phyloP scores from a whole-genome alignment of 1,140 invertebrate genomes.

The Anastatus disparis region DNA sequence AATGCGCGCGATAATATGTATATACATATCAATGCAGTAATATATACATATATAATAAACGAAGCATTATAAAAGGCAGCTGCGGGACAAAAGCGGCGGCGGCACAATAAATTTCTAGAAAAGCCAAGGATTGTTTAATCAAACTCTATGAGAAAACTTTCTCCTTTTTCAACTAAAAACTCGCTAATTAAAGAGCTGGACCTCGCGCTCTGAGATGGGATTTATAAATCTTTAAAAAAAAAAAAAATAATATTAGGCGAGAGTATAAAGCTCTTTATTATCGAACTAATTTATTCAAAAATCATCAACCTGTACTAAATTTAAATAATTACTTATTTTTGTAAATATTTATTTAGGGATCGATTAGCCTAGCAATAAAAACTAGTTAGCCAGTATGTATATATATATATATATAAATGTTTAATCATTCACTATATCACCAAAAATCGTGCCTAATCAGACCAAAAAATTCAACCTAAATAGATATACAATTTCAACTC shows the following conservation, averaged over 20 bases:
- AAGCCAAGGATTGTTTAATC: constrained; percentile 28
- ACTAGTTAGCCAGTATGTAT: too few species aligned
- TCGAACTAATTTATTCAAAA: constrained; percentile 2
- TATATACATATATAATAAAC: background rate
- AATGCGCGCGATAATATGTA: background rate
- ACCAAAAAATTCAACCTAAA: background rate
- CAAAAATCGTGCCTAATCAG: constrained; percentile 20
- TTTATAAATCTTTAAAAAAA: background rate
- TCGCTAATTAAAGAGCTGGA: constrained; percentile 25
- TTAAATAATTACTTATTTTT: too few species aligned
- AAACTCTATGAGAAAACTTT: constrained; percentile 30
- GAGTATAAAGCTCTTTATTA: constrained; percentile 20
- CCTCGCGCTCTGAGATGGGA: background rate
- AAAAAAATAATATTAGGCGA: constrained; percentile 17
- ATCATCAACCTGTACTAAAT: constrained; percentile 22
- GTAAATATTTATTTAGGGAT: too few species aligned
- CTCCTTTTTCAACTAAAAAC: constrained; percentile 12
- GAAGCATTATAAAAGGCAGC: constrained; percentile 5
- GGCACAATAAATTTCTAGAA: constrained; percentile 27
- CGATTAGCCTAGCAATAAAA: too few species aligned
- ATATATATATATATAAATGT: background rate
- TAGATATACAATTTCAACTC: constrained; percentile 6
- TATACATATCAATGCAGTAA: constrained; percentile 3
- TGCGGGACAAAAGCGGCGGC: constrained; percentile 9
- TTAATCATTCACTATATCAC: constrained; percentile 7